These are phyloP conservation scores for Phymastichus coffea DNA, from an alignment of 1,140 invertebrate genomes.

Conservation along the genomic window DNA sequence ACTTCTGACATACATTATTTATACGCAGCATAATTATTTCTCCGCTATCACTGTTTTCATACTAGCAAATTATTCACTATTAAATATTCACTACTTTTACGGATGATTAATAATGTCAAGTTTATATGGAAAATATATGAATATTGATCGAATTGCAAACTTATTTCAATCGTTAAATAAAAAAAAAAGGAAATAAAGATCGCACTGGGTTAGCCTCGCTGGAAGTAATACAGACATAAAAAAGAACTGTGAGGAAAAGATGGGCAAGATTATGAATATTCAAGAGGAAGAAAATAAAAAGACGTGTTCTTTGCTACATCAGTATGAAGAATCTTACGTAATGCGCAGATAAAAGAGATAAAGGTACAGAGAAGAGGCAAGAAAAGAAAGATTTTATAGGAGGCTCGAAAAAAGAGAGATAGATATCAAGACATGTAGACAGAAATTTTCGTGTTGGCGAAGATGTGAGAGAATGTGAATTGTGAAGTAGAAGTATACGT, in stretches of 20 bases:
- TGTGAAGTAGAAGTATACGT: slow-evolving; percentile 6
- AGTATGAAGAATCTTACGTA: not conserved
- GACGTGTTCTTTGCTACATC: slow-evolving; percentile 9
- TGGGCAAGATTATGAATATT: slow-evolving; percentile 16
- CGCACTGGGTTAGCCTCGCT: not conserved
- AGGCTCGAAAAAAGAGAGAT: no score
- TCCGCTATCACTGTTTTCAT: no score
- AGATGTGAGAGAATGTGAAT: not conserved
- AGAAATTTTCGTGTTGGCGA: slow-evolving; percentile 19
- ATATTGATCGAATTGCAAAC: no score
- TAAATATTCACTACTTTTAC: no score
- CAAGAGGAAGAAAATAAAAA: slow-evolving; percentile 13
- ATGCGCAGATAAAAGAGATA: not conserved
- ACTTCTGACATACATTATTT: not conserved
- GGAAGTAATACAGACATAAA: not conserved
- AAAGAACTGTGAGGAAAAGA: slow-evolving; percentile 6
- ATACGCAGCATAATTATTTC: no score
- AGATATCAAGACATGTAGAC: not conserved
- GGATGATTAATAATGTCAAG: no score
- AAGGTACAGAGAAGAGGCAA: not conserved
- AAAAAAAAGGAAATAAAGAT: not conserved
- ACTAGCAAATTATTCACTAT: no score
- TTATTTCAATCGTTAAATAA: no score
- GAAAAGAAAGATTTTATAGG: no score
- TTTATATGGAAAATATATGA: no score